Evolutionary conservation across 2,888 invertebrate species (phyloP).

Genomic region (Hetaerina titia): DNA sequence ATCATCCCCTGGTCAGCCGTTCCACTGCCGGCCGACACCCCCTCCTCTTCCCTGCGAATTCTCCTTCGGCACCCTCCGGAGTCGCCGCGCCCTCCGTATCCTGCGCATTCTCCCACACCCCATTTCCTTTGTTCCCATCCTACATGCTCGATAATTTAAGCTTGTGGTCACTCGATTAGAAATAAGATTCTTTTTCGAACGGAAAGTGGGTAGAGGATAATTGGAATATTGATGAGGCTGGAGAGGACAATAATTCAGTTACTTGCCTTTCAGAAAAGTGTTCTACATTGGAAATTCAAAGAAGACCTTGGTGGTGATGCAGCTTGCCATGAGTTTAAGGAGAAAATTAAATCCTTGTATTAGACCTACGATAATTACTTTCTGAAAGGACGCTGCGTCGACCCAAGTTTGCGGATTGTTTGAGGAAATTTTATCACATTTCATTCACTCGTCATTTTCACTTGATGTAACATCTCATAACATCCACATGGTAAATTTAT

Average conservation of each 20-base stretch:
- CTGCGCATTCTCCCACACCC: not conserved
- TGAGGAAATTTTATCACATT: not conserved
- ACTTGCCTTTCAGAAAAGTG: not conserved
- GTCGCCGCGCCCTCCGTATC: not conserved
- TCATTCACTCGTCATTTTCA: too few relatives aligned
- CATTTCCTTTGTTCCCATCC: not conserved
- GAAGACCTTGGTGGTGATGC: not conserved
- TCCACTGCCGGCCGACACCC: not conserved
- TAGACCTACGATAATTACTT: not conserved
- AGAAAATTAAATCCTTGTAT: not conserved
- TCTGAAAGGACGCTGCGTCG: not conserved
- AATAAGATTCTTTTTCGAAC: not conserved
- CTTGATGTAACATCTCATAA: too few relatives aligned
- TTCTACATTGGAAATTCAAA: not conserved
- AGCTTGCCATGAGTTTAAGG: not conserved
- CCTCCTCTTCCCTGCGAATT: not conserved
- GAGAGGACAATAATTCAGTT: not conserved
- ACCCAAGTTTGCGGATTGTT: not conserved
- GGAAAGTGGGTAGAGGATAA: slow-evolving; percentile 4
- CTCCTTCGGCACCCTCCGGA: not conserved
- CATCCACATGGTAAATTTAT: too few relatives aligned
- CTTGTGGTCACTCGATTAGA: not conserved
- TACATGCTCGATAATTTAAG: slow-evolving; percentile 13
- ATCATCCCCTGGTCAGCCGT: not conserved
- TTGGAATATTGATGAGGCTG: slow-evolving; percentile 16